Percentiles rank a stretch among this genome's conserved stretches.
Evolutionary conservation across 1,140 invertebrate genomes (phyloP).

Genomic region (Aphaenogaster ashmeadi): DNA sequence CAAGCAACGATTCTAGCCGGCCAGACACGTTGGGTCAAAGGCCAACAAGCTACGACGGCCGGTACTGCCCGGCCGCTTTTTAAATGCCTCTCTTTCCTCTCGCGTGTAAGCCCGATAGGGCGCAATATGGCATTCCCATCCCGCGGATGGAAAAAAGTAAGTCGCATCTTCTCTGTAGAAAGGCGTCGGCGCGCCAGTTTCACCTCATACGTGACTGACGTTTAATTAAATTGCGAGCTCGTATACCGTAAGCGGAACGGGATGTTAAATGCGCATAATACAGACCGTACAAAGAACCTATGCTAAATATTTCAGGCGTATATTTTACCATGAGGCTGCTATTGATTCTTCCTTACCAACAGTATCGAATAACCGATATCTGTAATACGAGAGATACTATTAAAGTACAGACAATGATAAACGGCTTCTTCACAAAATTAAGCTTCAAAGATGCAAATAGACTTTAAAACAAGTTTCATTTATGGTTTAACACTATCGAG

Average conservation of each 20-base stretch:
- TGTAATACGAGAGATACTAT: background rate
- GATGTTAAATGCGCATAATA: conserved; percentile 31
- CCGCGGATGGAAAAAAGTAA: background rate
- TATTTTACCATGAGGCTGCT: background rate
- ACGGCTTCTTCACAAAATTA: background rate
- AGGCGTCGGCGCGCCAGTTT: background rate
- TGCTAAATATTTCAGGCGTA: conserved; percentile 7
- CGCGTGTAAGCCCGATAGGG: background rate
- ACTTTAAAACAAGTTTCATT: background rate
- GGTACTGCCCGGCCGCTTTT: conserved; percentile 1
- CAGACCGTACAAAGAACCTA: background rate
- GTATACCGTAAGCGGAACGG: background rate
- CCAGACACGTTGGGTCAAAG: conserved; percentile 39
- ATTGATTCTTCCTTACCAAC: background rate
- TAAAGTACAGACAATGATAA: background rate
- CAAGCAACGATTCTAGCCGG: conserved; percentile 32
- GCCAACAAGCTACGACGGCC: conserved; percentile 10
- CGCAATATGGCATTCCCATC: conserved; percentile 19
- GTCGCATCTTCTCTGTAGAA: conserved; percentile 15
- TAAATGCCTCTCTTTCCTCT: background rate
- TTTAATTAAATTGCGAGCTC: conserved; percentile 45
- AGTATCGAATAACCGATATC: background rate
- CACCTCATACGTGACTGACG: conserved; percentile 6
- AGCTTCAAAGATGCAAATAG: background rate
- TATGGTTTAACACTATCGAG: background rate